Conservation (phyloP, 2,888 invertebrate species). For the Drosophila antonietae region DNA sequence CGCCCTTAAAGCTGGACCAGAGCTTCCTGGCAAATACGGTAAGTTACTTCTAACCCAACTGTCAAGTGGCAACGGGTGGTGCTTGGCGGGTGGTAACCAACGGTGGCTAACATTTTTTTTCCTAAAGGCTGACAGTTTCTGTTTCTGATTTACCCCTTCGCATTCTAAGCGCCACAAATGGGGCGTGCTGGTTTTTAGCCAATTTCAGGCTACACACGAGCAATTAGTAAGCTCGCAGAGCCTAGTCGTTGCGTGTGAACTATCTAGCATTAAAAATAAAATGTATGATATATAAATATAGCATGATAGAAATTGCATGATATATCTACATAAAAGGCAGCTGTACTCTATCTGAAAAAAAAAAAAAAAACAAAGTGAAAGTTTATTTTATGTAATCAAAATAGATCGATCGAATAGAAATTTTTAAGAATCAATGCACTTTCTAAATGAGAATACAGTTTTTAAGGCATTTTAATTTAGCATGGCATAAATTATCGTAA, state of each 20-base stretch:
- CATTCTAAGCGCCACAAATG: background rate
- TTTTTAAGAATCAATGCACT: too few species aligned
- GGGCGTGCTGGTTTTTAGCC: background rate
- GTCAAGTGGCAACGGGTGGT: background rate
- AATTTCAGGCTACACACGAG: background rate
- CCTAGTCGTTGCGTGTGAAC: background rate
- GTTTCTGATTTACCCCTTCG: background rate
- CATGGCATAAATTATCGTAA: too few species aligned
- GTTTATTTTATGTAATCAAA: too few species aligned
- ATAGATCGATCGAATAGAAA: too few species aligned
- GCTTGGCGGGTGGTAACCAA: background rate
- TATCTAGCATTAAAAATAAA: background rate
- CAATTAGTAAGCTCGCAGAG: background rate
- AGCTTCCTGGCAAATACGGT: conserved; percentile 46
- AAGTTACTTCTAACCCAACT: conserved; percentile 37
- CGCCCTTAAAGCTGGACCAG: conserved; percentile 18
- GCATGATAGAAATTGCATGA: background rate
- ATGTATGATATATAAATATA: background rate
- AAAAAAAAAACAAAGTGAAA: too few species aligned
- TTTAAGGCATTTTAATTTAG: too few species aligned
- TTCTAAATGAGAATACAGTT: too few species aligned
- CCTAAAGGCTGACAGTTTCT: conserved; percentile 9
- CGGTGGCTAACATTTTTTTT: conserved; percentile 26
- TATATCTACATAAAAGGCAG: background rate
- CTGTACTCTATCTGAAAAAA: too few species aligned